These are phyloP conservation scores for Solea senegalensis DNA, from an alignment of 2,113 vertebrate genomes.

Conservation along the genomic window DNA sequence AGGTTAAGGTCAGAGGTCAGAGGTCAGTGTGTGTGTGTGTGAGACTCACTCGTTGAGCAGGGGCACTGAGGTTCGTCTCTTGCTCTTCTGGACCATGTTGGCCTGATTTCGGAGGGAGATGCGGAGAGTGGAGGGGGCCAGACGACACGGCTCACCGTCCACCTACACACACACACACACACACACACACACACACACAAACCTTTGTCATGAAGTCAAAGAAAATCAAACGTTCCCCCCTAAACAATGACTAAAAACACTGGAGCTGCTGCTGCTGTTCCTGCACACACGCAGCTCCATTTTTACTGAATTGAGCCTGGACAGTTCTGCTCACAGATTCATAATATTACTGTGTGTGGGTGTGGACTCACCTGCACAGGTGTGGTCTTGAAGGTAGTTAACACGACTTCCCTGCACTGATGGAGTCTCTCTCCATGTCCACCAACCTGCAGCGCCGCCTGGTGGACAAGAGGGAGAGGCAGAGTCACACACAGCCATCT, in stretches of 20 bases:
- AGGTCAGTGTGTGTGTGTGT: constrained; percentile 30
- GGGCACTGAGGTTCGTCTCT: constrained; percentile 91
- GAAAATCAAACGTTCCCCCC: not conserved
- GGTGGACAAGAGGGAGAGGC: constrained; percentile 27
- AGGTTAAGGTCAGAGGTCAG: not conserved
- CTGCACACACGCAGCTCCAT: too few species aligned
- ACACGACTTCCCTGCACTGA: constrained; percentile 93
- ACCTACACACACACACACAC: constrained; percentile 67
- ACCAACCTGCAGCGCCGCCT: constrained; percentile 97
- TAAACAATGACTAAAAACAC: too few species aligned
- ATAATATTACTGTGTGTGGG: not conserved
- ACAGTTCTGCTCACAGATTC: too few species aligned
- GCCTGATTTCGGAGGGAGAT: constrained; percentile 97
- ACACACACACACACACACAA: constrained; percentile 2
- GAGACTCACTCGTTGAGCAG: constrained; percentile 93
- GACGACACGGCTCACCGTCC: constrained; percentile 94
- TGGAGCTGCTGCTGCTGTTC: too few species aligned
- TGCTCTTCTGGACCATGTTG: constrained; percentile 99
- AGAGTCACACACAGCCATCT: not conserved
- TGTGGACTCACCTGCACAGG: constrained; percentile 89
- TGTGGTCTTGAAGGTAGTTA: constrained; percentile 94
- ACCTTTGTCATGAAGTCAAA: not conserved
- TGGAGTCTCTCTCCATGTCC: constrained; percentile 95
- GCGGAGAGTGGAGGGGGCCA: constrained; percentile 89
- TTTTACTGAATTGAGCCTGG: too few species aligned